These are phyloP conservation scores for Eubucco bourcierii DNA, from an alignment of 2,113 vertebrate species.

Conservation along the genomic window DNA sequence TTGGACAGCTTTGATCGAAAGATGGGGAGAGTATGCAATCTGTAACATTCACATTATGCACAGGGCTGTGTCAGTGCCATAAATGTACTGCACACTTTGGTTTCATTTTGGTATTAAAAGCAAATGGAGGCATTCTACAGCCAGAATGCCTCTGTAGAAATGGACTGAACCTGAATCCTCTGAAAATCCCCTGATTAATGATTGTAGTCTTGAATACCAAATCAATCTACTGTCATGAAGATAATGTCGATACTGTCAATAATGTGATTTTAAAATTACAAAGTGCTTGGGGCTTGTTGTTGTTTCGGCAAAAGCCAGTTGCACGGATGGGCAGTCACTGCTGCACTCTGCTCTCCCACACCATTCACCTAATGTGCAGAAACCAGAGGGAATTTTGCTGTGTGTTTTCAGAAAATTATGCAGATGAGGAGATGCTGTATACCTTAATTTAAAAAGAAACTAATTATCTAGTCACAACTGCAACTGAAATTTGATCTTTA, in stretches of 20 bases:
- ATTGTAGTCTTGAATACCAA: neutral
- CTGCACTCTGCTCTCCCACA: neutral
- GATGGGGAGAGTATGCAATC: neutral
- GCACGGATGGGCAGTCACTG: neutral
- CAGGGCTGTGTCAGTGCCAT: neutral
- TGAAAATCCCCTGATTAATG: neutral
- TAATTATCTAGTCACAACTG: neutral
- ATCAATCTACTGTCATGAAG: neutral
- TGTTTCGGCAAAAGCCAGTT: neutral
- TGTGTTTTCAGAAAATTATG: neutral
- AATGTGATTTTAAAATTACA: rapidly evolving
- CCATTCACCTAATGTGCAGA: neutral
- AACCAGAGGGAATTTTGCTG: neutral
- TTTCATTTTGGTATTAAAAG: neutral
- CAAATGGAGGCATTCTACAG: neutral
- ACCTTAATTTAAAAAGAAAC: neutral
- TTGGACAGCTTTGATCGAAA: slow-evolving; percentile 28
- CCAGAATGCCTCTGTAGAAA: neutral
- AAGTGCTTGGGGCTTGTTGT: neutral
- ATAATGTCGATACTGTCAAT: neutral
- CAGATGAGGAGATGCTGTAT: neutral
- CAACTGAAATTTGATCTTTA: neutral
- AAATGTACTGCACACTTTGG: neutral
- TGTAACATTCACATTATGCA: neutral
- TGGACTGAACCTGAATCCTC: neutral